Conservation (phyloP, 2,797 vertebrate species). For the Lutjanus argentimaculatus region DNA sequence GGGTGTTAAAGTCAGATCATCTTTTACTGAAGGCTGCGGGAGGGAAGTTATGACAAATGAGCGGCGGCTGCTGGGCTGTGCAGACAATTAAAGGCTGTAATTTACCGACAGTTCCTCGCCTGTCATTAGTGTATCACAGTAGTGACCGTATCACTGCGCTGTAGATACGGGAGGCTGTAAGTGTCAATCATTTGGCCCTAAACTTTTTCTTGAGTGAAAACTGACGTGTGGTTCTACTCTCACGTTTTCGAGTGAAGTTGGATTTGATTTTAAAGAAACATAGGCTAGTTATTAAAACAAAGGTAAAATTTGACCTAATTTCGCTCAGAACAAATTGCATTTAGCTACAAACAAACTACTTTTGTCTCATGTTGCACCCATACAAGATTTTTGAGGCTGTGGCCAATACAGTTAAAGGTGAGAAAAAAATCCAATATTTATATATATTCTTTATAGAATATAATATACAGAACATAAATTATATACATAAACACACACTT, state of each 20-base stretch:
- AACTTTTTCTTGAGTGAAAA: background rate
- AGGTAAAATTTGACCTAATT: background rate
- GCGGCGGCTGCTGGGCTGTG: conserved; percentile 23
- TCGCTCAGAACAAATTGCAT: background rate
- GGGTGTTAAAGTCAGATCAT: conserved; percentile 36
- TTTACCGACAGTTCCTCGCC: conserved; percentile 32
- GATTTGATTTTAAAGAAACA: background rate
- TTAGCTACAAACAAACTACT: no score
- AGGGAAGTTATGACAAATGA: conserved; percentile 45
- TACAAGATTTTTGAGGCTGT: no score
- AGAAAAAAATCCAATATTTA: no score
- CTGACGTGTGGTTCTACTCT: background rate
- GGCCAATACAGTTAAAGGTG: no score
- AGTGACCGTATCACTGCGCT: conserved; percentile 16
- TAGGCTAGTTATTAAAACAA: background rate
- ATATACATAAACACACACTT: no score
- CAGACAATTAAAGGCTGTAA: conserved; percentile 48
- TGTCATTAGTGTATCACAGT: conserved; percentile 42
- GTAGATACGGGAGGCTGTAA: background rate
- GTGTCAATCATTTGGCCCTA: background rate
- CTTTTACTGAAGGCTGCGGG: conserved; percentile 33
- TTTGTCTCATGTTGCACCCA: no score
- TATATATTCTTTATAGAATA: no score
- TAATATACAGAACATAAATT: no score
- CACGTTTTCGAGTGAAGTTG: no score